These are phyloP conservation scores for Cryptomyrus ogoouensis DNA, from an alignment of 2,113 vertebrate species.

Conservation along the genomic window DNA sequence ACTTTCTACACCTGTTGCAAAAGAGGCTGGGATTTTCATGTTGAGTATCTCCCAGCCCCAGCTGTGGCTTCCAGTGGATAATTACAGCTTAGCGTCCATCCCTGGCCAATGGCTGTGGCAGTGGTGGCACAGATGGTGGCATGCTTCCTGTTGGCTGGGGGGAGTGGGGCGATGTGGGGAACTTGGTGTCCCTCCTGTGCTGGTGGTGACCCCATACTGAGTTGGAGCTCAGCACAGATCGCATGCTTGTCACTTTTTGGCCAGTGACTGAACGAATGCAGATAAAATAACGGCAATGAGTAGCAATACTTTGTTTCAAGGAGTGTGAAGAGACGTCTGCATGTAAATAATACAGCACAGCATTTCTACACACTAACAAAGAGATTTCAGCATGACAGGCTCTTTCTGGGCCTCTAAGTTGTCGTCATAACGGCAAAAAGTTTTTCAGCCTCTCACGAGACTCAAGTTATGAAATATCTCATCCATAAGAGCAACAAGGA, in stretches of 20 bases:
- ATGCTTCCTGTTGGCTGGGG: not conserved
- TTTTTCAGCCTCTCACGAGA: too few relatives aligned
- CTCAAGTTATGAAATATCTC: not conserved
- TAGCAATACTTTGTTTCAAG: not conserved
- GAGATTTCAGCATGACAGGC: not conserved
- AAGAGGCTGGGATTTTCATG: not conserved
- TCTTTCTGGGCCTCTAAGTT: not conserved
- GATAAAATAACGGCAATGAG: not conserved
- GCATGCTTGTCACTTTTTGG: not conserved
- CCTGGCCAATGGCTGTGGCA: not conserved
- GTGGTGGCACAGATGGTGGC: not conserved
- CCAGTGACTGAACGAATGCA: not conserved
- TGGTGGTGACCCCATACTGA: not conserved
- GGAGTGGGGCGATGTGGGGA: not conserved
- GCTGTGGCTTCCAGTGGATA: not conserved
- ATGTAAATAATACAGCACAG: not conserved
- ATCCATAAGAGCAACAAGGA: not conserved
- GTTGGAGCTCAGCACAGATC: not conserved
- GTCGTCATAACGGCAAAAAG: not conserved
- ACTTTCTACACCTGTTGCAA: not conserved
- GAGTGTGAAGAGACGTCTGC: not conserved
- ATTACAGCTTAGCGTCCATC: not conserved
- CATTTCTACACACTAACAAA: not conserved
- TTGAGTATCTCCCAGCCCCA: not conserved
- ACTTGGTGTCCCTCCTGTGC: not conserved